Base-by-base conservation (phyloP, 92 coral and sea anemone genomes). In the Metridium senile region DNA sequence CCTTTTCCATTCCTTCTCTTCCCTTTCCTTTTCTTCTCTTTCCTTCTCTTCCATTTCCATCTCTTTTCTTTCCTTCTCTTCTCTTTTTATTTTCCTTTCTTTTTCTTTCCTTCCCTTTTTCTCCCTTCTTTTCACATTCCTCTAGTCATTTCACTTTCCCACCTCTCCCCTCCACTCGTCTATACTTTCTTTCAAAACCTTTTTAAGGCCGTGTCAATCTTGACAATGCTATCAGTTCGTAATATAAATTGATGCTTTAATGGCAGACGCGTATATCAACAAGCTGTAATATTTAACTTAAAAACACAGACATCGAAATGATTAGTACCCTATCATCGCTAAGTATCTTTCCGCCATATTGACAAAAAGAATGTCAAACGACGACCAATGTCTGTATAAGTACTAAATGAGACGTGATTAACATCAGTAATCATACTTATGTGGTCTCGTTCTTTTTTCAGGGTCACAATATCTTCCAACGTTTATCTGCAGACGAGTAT, bases 401-500 rank as follows among this genome's bases (percentile, higher is more conserved):
- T 39, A 39, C 49, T 39, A 39, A 39, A 39, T 39, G 49, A n/a
- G n/a, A 39, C 13, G 49, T 39, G 8, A 39, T 39, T 39, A 39
- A 4, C 13, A 39, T 39, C 49, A 18, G 33, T 59, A 10, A 26
- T 22, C 32, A 7, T 10, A 1, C 30, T 59, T 22, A 59, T 22
- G 28, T 63, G 39, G 39, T 22, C 33, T 3, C 52, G 33, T 17
- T 58, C 1, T 61, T 28, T 77, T n/a, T n/a, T 61, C 51, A 96
- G 99, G 99, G 99, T 54, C 99, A 96, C 80, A 96, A 96, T 82
- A 93, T 96, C 57, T 96, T 96, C 80, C 94, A 93, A 74, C 91
- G 94, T 65, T 85, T 96, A 63, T 86, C 93, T 26, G 97, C 99
- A 29, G 93, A 89, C 58, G 95, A 93, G 61, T 96, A 96, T 78